phyloP scores from a whole-genome alignment of 2,113 vertebrate genomes.

The Thalassarche chlororhynchos region DNA sequence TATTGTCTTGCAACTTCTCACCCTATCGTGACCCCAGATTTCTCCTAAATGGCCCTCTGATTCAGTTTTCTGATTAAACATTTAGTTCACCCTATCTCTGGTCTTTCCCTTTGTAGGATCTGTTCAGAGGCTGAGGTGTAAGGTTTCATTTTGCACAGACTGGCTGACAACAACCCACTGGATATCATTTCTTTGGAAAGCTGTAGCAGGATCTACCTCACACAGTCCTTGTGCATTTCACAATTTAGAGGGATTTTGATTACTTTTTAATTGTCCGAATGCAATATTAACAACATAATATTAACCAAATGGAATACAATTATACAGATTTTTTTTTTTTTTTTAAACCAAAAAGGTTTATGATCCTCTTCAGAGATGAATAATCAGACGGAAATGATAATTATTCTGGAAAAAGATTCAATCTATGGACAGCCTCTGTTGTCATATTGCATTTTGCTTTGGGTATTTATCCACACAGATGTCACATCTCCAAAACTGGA shows the following conservation, averaged over 20 bases:
- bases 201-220: fast-evolving
- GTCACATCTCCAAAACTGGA: not conserved
- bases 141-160: not conserved
- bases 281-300: not conserved
- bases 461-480: not conserved
- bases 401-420: not conserved
- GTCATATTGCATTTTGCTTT: not conserved
- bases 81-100: not conserved
- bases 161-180: not conserved
- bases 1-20: not conserved
- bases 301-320: not conserved
- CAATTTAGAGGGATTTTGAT: not conserved
- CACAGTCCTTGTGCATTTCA: not conserved
- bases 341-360: not conserved
- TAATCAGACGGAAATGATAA: not conserved
- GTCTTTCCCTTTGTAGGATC: not conserved
- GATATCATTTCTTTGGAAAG: not conserved
- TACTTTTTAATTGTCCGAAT: not conserved
- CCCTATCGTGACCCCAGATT: fast-evolving
- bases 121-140: not conserved
- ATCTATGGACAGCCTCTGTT: not conserved
- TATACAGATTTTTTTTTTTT: not conserved
- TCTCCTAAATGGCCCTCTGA: not conserved
- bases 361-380: not conserved
- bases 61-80: not conserved